Evolutionary conservation across 1,140 invertebrate genomes (phyloP).

Genomic region (Archivesica marissinica): DNA sequence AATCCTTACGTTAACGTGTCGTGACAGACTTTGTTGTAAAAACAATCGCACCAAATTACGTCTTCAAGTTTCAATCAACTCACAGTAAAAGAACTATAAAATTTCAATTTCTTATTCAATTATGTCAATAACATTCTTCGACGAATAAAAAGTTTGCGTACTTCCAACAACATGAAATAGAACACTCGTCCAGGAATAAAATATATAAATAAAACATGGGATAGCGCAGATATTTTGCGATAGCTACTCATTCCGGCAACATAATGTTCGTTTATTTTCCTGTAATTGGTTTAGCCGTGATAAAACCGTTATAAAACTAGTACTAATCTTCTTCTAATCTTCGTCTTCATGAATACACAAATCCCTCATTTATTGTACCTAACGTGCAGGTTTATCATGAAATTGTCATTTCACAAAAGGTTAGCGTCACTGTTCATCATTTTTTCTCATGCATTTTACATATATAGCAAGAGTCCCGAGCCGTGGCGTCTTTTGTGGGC

Average conservation of each 20-base stretch:
- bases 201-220: conserved; percentile 59
- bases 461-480: neutral
- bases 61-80: conserved; percentile 11
- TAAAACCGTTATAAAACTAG: conserved; percentile 44
- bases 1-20: conserved; percentile 8
- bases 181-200: conserved; percentile 36
- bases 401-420: conserved; percentile 11
- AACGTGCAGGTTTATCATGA: conserved; percentile 31
- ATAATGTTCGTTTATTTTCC: conserved; percentile 27
- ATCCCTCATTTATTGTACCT: conserved; percentile 1
- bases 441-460: neutral
- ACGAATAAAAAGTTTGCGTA: conserved; percentile 41
- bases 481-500: neutral
- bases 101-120: conserved; percentile 38
- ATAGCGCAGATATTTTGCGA: neutral
- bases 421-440: neutral
- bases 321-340: conserved; percentile 27
- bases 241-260: neutral
- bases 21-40: conserved; percentile 1
- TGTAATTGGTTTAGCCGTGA: conserved; percentile 49
- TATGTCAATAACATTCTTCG: conserved; percentile 28
- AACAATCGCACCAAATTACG: conserved; percentile 21
- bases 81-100: conserved; percentile 8
- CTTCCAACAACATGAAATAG: conserved; percentile 43
- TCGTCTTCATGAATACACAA: conserved; percentile 39